Evolutionary conservation across 2,888 invertebrate species (phyloP).

Genomic region (Ellobium chinense): DNA sequence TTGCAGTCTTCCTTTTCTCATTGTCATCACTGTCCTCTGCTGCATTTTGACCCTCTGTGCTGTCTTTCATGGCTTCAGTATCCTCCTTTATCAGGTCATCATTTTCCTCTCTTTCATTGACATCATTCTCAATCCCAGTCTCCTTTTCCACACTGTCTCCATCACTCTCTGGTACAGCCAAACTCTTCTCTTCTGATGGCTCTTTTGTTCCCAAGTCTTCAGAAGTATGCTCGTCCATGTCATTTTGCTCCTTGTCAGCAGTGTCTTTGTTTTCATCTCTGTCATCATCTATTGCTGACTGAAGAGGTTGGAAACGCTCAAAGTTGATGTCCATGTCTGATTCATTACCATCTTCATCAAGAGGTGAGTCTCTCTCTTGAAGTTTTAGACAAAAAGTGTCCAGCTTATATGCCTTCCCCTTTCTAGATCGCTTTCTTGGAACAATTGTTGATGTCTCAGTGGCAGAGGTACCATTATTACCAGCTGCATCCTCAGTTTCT

Average conservation of each 20-base stretch:
- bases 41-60: neutral
- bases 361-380: conserved; percentile 60
- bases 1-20: neutral
- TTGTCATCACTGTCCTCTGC: conserved; percentile 24
- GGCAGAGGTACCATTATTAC: conserved; percentile 57
- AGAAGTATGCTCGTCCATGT: neutral
- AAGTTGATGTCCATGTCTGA: conserved; percentile 5
- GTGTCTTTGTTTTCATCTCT: neutral
- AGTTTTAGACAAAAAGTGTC: conserved; percentile 81
- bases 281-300: neutral
- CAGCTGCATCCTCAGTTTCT: conserved; percentile 58
- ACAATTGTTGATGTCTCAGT: conserved; percentile 77
- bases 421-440: conserved; percentile 85
- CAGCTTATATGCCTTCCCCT: conserved; percentile 91
- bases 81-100: conserved; percentile 35
- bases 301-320: neutral
- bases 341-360: conserved; percentile 8
- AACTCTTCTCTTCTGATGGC: neutral
- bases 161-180: too few species aligned
- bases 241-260: neutral
- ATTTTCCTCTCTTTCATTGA: conserved; percentile 38
- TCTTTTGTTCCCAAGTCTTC: neutral
- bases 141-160: neutral
- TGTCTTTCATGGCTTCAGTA: conserved; percentile 36
- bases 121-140: neutral